These are phyloP conservation scores for Acestrorhynchus altus DNA, from an alignment of 2,797 vertebrate species.

Conservation along the genomic window DNA sequence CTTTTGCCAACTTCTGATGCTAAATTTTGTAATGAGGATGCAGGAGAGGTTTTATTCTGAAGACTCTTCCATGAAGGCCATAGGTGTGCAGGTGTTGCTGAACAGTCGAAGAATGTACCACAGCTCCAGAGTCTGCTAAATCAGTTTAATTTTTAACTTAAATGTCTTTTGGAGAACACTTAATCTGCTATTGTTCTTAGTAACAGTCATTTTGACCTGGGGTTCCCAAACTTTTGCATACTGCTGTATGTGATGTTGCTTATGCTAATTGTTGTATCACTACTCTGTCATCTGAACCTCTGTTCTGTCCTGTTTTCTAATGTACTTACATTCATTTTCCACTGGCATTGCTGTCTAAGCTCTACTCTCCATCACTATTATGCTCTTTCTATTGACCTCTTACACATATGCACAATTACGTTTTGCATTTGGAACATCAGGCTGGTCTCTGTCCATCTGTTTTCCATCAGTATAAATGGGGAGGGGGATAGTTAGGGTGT, in stretches of 20 bases:
- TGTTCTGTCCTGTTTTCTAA: not conserved
- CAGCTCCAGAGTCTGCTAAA: too few relatives aligned
- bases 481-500: slow-evolving; percentile 4
- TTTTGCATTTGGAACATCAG: not conserved
- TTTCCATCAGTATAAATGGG: slow-evolving; percentile 29
- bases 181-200: too few relatives aligned
- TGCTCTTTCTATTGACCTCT: not conserved
- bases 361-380: not conserved
- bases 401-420: not conserved
- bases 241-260: too few relatives aligned
- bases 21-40: too few relatives aligned
- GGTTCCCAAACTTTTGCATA: not conserved
- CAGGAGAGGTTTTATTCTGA: too few relatives aligned
- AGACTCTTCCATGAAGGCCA: too few relatives aligned
- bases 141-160: too few relatives aligned
- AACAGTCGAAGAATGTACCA: too few relatives aligned
- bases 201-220: too few relatives aligned
- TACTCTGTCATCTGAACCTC: not conserved
- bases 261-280: not conserved
- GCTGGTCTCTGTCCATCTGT: slow-evolving; percentile 6
- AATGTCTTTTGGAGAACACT: too few relatives aligned
- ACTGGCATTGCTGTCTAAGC: not conserved
- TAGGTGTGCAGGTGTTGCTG: too few relatives aligned
- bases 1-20: too few relatives aligned
- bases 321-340: not conserved